A percentile compares a stretch with the other conserved stretches of the same genome.
phyloP scores from a whole-genome alignment of 1,140 invertebrate genomes.

The Meloidogyne chitwoodi region DNA sequence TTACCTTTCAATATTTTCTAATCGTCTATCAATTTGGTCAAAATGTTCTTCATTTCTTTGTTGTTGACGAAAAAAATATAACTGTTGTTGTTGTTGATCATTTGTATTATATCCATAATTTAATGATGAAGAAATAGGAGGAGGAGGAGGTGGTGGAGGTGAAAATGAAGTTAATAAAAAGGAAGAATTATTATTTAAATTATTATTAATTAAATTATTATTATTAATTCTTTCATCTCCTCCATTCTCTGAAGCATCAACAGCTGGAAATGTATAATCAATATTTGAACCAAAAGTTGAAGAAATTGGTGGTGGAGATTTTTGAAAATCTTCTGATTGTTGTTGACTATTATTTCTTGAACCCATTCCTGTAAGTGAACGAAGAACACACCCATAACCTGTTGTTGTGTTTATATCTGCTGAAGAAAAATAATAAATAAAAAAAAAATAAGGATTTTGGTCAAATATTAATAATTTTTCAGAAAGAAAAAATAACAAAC shows the following conservation, averaged over 20 bases:
- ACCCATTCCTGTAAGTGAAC: slow-evolving; percentile 5
- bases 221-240: neutral
- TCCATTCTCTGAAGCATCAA: neutral
- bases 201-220: too few relatives aligned
- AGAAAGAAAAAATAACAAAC: neutral
- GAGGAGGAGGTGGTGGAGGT: neutral
- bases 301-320: neutral
- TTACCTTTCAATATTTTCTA: slow-evolving; percentile 41
- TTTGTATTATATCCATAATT: neutral
- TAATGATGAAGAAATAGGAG: neutral
- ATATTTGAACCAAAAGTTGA: neutral
- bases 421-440: neutral
- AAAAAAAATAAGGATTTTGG: neutral
- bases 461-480: neutral
- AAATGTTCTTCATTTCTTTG: slow-evolving; percentile 30
- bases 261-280: slow-evolving; percentile 7
- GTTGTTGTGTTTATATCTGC: neutral
- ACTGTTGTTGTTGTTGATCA: neutral
- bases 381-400: slow-evolving; percentile 14
- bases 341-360: neutral
- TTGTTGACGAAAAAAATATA: slow-evolving; percentile 20
- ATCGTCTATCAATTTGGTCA: slow-evolving; percentile 28
- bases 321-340: neutral
- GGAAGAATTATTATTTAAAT: neutral
- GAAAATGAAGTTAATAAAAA: neutral